phyloP scores from a whole-genome alignment of 2,797 vertebrate species.

The Silurus lanzhouensis region DNA sequence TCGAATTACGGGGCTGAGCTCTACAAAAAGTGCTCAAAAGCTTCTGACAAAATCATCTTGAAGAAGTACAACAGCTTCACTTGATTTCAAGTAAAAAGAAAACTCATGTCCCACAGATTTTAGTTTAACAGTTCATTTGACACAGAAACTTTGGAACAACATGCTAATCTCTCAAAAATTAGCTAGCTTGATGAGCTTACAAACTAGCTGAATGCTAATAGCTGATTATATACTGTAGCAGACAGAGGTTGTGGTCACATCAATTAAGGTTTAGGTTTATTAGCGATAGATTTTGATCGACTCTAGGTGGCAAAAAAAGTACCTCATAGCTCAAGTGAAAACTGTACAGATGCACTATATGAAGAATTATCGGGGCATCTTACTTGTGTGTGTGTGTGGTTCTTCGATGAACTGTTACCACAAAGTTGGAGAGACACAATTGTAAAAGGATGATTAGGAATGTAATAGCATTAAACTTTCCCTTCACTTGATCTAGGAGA shows the following conservation, averaged over 20 bases:
- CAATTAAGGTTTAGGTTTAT: background rate
- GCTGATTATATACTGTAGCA: background rate
- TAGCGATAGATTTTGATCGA: background rate
- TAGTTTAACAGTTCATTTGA: background rate
- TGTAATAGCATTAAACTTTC: no score
- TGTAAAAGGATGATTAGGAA: no score
- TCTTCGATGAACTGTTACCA: no score
- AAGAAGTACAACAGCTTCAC: background rate
- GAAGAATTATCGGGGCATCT: no score
- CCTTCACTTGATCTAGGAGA: no score
- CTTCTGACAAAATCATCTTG: background rate
- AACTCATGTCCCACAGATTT: background rate
- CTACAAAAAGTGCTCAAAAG: background rate
- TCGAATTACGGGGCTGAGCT: background rate
- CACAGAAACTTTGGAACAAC: background rate
- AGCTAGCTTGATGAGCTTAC: background rate
- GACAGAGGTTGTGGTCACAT: background rate
- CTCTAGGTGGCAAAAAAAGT: background rate
- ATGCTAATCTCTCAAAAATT: background rate
- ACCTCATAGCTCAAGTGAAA: no score
- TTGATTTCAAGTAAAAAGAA: background rate
- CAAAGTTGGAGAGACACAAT: no score
- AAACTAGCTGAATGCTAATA: background rate
- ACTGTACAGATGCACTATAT: no score
- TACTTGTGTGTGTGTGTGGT: no score